phyloP scores from a whole-genome alignment of 2,113 vertebrate genomes.

The Gobius niger region DNA sequence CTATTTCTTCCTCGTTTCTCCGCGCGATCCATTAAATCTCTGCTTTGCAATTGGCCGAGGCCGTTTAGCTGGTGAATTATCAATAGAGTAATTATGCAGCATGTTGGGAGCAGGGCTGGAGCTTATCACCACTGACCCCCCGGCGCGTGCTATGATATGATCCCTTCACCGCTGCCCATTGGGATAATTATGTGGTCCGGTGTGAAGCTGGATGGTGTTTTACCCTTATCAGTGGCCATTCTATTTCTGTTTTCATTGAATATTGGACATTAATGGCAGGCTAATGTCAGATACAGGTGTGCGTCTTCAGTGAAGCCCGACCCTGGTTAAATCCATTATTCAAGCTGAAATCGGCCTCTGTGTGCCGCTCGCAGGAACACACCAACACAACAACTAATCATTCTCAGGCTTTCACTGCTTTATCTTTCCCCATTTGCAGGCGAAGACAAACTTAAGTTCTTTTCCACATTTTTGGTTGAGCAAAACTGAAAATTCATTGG shows the following conservation, averaged over 20 bases:
- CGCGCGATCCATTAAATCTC: conserved; percentile 77
- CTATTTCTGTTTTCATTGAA: conserved; percentile 77
- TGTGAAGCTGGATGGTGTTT: conserved; percentile 72
- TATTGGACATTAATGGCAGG: conserved; percentile 79
- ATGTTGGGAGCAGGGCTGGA: conserved; percentile 72
- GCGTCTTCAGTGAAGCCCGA: conserved; percentile 66
- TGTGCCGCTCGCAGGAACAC: conserved; percentile 18
- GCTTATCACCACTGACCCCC: conserved; percentile 80
- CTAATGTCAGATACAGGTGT: conserved; percentile 68
- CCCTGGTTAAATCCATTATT: conserved; percentile 65
- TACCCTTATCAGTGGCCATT: conserved; percentile 76
- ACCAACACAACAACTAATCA: conserved; percentile 36
- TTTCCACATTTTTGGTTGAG: conserved; percentile 14
- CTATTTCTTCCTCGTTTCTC: conserved; percentile 59
- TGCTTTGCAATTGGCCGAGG: conserved; percentile 71
- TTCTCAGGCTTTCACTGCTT: conserved; percentile 38
- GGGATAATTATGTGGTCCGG: conserved; percentile 78
- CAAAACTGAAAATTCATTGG: background rate
- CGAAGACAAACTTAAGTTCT: conserved; percentile 35
- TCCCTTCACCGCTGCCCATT: conserved; percentile 74
- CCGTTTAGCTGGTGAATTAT: conserved; percentile 81
- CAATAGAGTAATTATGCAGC: conserved; percentile 85
- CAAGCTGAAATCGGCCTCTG: conserved; percentile 12
- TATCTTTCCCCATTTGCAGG: conserved; percentile 35
- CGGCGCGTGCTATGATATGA: conserved; percentile 71